Percentiles rank a stretch among this genome's conserved stretches.
These are phyloP conservation scores for Epinotia brunnichana DNA, from an alignment of 2,888 invertebrate species.

Conservation along the genomic window DNA sequence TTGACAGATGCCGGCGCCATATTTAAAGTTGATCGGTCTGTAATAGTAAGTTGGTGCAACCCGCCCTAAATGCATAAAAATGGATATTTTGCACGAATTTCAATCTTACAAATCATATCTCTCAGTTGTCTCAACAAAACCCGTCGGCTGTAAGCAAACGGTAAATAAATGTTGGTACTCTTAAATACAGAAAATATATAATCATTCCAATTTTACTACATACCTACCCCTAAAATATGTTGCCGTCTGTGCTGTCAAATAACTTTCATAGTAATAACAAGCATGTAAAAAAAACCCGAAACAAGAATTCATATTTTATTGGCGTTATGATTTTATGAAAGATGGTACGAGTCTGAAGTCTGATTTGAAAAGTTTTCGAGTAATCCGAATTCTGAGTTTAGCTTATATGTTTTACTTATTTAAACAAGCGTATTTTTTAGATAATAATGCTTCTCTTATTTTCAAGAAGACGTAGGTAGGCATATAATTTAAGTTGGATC, in stretches of 20 bases:
- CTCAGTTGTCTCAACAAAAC: neutral
- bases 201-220: neutral
- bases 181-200: neutral
- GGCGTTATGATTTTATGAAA: slow-evolving; percentile 23
- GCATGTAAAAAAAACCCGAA: neutral
- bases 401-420: too few species aligned
- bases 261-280: slow-evolving; percentile 2
- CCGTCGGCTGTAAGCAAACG: neutral
- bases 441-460: neutral
- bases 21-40: too few species aligned
- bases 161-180: neutral
- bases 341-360: neutral
- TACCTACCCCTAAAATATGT: neutral
- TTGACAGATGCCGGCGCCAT: too few species aligned
- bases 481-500: neutral
- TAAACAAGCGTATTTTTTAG: too few species aligned
- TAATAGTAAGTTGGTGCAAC: too few species aligned
- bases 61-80: too few species aligned
- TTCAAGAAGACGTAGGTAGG: neutral
- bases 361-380: slow-evolving; percentile 7
- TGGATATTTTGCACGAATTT: too few species aligned
- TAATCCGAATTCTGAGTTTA: slow-evolving; percentile 5
- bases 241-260: neutral
- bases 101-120: too few species aligned
- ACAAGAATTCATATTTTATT: slow-evolving; percentile 14